Evolutionary conservation across 35 echinoderm and acorn worm genomes (phyloP), one percentile per base, ranked within the genome.

Genomic region (Eucidaris tribuloides): DNA sequence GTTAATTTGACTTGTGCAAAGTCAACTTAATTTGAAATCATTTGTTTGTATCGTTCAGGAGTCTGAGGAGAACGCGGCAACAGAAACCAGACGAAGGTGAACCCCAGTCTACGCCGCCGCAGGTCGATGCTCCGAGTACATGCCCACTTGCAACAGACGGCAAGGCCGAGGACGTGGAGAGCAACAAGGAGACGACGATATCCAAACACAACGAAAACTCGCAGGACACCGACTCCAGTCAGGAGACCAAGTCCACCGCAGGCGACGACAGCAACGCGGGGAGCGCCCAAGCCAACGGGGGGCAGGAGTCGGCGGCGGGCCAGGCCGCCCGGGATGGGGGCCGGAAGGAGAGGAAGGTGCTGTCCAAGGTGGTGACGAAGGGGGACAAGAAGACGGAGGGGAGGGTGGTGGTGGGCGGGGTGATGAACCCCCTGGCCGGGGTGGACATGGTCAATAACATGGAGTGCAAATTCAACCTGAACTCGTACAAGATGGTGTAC

Each of bases 401-500:
- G 76, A n/a, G 19, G 58, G 35, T 46, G n/a, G 60, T 65, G 76
- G 72, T 50, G 71, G 38, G 42, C 32, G 76, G 86, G 43, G 91
- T 70, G 56, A 82, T 85, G 85, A 79, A 89, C 49, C 86, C 77
- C 39, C 39, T 98, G 38, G 81, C 89, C 46, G 95, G 95, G 0
- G 90, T 98, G 23, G 95, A 98, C 35, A 93, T 98, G 62, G 88
- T 92, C 20, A 98, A 92, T 79, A 98, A 98, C 59, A 98, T 98
- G 95, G 95, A 98, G 59, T 98, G 95, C 62, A 93, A 98, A 71
- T 98, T 98, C 60, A 98, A 98, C 60, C 87, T 98, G 37, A 98
- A 98, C 86, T 98, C 95, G 31, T 98, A 98, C 81, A 89, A 92
- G 76, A 98, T 98, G 86, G 95, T 98, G 2, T 98, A 98, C 62